Conservation (phyloP, 2,888 invertebrate genomes). For the Disparrhopalites patrizii region DNA sequence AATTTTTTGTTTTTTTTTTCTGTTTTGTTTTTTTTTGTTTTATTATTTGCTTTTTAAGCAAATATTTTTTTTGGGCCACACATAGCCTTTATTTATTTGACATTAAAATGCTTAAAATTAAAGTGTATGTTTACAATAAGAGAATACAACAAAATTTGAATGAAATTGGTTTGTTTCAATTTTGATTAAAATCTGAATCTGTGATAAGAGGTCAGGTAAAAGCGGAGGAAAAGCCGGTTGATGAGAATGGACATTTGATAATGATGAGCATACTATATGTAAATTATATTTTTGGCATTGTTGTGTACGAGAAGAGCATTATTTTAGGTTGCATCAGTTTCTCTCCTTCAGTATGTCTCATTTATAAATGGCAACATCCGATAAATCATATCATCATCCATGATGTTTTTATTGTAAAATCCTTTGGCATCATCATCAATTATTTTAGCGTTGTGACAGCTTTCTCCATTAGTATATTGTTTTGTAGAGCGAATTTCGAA, state of each 20-base stretch:
- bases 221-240: background rate
- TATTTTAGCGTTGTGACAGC: too few species aligned
- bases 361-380: too few species aligned
- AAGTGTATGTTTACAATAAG: slow-evolving; percentile 3
- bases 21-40: slow-evolving; percentile 19
- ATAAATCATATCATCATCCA: background rate
- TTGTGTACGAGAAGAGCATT: background rate
- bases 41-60: slow-evolving; percentile 16
- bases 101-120: slow-evolving; percentile 15
- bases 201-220: background rate
- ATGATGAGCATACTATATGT: too few species aligned
- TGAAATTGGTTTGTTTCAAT: background rate
- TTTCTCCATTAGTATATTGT: too few species aligned
- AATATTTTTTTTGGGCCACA: slow-evolving; percentile 14
- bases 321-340: background rate
- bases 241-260: too few species aligned
- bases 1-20: slow-evolving; percentile 6
- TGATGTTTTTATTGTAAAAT: background rate
- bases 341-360: background rate
- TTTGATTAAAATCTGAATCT: background rate
- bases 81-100: slow-evolving; percentile 18
- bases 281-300: background rate
- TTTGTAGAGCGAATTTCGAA: too few species aligned
- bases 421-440: slow-evolving; percentile 3
- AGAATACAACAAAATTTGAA: background rate